Evolutionary conservation across 92 coral and sea anemone genomes (phyloP).

Genomic region (Blastomussa wellsi): DNA sequence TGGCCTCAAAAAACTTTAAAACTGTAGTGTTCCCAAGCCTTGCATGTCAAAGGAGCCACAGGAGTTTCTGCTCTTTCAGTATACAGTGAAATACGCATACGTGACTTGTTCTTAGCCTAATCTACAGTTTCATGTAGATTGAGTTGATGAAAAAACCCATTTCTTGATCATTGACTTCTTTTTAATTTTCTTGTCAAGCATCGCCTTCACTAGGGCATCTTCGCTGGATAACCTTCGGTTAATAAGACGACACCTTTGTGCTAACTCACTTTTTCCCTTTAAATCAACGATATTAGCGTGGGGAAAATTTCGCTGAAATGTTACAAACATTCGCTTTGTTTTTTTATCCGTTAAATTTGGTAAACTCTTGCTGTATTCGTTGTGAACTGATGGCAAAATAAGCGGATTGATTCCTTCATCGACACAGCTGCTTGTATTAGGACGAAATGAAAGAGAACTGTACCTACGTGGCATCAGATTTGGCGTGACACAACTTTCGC

Average conservation of each 20-base stretch:
- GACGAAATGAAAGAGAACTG: conserved; percentile 21
- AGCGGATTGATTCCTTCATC: conserved; percentile 1
- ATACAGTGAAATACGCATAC: background rate
- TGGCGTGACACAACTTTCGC: conserved; percentile 48
- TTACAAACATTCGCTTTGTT: conserved; percentile 46
- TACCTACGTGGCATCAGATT: conserved; percentile 42
- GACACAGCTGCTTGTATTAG: conserved; percentile 11
- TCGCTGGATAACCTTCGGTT: conserved; percentile 25
- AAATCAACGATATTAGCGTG: conserved; percentile 32
- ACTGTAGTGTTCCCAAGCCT: background rate
- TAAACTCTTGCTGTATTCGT: conserved; percentile 35
- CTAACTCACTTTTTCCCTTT: conserved; percentile 28
- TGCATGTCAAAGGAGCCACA: background rate
- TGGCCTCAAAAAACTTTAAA: no score
- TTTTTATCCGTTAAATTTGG: conserved; percentile 29
- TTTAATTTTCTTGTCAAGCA: conserved; percentile 34
- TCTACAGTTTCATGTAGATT: conserved; percentile 3
- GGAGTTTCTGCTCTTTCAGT: background rate
- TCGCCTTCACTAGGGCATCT: conserved; percentile 13
- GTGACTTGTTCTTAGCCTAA: background rate
- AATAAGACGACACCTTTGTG: conserved; percentile 35
- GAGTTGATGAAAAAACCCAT: conserved; percentile 38
- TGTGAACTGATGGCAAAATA: conserved; percentile 21
- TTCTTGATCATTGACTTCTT: conserved; percentile 36
- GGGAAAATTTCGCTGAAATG: conserved; percentile 36